Base-by-base conservation (phyloP, 1,140 invertebrate species). In the Polypedilum pembai region DNA sequence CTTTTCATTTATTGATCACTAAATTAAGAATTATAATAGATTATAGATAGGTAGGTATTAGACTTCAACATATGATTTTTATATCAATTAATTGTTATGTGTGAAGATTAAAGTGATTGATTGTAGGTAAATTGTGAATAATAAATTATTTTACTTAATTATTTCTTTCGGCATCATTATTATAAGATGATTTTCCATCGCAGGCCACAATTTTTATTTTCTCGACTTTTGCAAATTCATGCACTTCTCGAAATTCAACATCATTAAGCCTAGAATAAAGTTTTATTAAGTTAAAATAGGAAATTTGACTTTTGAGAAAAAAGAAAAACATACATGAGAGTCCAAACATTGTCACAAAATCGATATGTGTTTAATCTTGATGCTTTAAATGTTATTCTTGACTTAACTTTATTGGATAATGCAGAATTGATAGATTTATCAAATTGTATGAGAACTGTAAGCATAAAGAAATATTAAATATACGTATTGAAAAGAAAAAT, bases 271-370 rank as follows among this genome's bases (percentile, higher is more conserved):
- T 56, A 56, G 15, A 15, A 99, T 94, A 4, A 56, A n/a, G 45
- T 56, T 33, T 33, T 33, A 33, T 33, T 33, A 1, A n/a, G 15
- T 56, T 12, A 56, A 15, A 56, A 56, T 56, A n/a, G 15, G 12
- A 56, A 12, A 15, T n/a, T n/a, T n/a, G n/a, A n/a, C 12, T 56
- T 56, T 56, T 56, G 1, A 45, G 45, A 56, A 12, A 15, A 15
- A n/a, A 45, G n/a, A 10, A 8, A 10, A 10, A 45, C 41, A 15
- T 56, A 56, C 81, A 82, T 82, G 80, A 99, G 98, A n/a, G 97
- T 99, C 98, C 98, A 99, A 0, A 99, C 98, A 87, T 99, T 99
- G 85, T 99, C 98, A 88, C 98, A 99, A 85, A 99, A 99, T 79
- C 98, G 88, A 83, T 99, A 99, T 0, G 97, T 99, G 80, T 97